Base-by-base conservation (phyloP, 1,140 invertebrate species). In the Drosophila nigrodunni region DNA sequence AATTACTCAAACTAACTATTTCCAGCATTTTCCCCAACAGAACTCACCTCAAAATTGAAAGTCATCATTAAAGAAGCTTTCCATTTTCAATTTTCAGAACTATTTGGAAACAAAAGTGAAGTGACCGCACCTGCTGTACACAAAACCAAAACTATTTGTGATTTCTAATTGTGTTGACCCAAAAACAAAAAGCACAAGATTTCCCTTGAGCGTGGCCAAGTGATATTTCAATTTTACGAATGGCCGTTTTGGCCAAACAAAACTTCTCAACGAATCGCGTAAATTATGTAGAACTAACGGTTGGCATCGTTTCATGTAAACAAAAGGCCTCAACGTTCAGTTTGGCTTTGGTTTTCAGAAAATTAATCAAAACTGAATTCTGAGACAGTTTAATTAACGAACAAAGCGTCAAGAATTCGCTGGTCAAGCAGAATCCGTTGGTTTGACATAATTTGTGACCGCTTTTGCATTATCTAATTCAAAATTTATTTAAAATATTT, bases 261-360 rank as follows among this genome's bases (percentile, higher is more conserved):
- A 60, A 55, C 34, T 61, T 57, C 37, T 58, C 37, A 50, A 39
- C 15, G 34, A 54, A 25, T 43, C 52, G 65, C 43, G 76, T 82
- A 76, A 87, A 82, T 77, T 79, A 68, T 77, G 58, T 74, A 44
- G 58, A 71, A 74, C 76, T 88, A 87, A 80, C 83, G 83, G 83
- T 83, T 77, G 83, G 55, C 67, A 50, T 49, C 77, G 43, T 77
- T 87, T 47, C 66, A 77, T 7, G 8, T 39, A 55, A 55, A 47
- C 47, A 68, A 67, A 64, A 47, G 30, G 15, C 25, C 37, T 52
- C 21, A n/a, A 5, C 44, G 6, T 30, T 15, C 11, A 57, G 15
- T 25, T 57, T 8, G 2, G 13, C 39, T 49, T 21, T 13, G 9
- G 25, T 25, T 25, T 37, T 37, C 34, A 37, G 44, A 60, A 78